A percentile compares a stretch with the other conserved stretches of the same genome.
Conservation (phyloP, 2,797 vertebrate genomes). For the Mustela erminea region DNA sequence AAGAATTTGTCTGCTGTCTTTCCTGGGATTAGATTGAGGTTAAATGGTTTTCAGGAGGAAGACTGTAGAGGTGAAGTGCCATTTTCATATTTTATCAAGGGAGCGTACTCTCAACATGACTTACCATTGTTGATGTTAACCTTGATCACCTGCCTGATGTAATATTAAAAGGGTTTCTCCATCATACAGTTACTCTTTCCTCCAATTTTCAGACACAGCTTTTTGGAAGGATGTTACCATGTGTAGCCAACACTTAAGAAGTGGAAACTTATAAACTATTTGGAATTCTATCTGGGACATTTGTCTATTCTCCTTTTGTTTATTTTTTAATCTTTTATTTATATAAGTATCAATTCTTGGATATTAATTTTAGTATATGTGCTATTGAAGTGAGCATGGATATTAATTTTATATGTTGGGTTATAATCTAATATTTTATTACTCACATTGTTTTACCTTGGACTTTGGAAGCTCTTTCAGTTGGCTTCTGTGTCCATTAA, state of each 20-base stretch:
- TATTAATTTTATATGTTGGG: neutral
- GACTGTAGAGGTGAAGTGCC: neutral
- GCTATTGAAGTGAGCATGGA: neutral
- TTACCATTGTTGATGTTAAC: neutral
- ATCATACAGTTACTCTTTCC: neutral
- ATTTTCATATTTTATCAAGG: neutral
- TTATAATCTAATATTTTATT: neutral
- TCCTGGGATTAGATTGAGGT: neutral
- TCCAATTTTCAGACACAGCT: neutral
- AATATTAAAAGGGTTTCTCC: neutral
- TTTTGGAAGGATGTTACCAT: neutral
- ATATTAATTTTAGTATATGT: neutral
- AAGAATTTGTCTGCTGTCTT: neutral
- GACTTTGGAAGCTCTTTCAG: neutral
- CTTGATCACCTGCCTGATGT: neutral
- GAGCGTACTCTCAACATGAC: neutral
- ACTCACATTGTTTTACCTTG: neutral
- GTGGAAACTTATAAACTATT: neutral
- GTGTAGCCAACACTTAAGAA: neutral
- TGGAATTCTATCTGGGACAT: neutral
- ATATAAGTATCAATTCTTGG: neutral
- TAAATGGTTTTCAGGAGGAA: neutral
- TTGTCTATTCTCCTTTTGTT: neutral
- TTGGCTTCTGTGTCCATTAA: neutral
- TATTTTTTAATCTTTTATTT: neutral